Evolutionary conservation across 2,113 vertebrate genomes (phyloP).

Genomic region (Chlamydotis undulata): DNA sequence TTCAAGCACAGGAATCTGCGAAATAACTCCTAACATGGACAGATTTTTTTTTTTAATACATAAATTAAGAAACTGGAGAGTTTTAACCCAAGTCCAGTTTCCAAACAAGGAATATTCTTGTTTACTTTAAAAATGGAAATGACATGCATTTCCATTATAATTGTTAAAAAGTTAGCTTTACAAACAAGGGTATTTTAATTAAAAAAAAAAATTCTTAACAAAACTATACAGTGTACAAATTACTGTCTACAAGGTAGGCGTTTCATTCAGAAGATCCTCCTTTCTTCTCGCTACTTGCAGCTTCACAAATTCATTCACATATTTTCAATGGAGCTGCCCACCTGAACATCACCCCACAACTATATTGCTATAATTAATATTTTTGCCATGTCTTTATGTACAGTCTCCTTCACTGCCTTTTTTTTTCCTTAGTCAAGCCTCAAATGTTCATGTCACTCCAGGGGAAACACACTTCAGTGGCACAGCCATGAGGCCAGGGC

Average conservation of each 20-base stretch:
- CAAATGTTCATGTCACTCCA: conserved; percentile 78
- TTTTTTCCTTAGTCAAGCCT: conserved; percentile 78
- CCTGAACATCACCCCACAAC: conserved; percentile 86
- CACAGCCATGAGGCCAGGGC: conserved; percentile 84
- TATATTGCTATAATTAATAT: conserved; percentile 90
- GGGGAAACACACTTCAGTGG: conserved; percentile 90
- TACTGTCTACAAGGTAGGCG: conserved; percentile 92
- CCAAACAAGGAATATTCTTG: conserved; percentile 85
- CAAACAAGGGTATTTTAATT: conserved; percentile 89
- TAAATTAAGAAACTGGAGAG: conserved; percentile 92
- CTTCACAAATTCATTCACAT: conserved; percentile 89
- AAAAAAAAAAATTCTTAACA: conserved; percentile 84
- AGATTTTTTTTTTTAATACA: conserved; percentile 86
- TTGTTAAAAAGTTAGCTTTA: conserved; percentile 90
- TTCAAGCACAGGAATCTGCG: conserved; percentile 86
- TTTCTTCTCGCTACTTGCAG: conserved; percentile 84
- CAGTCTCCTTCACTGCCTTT: conserved; percentile 89
- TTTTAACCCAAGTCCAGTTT: conserved; percentile 96
- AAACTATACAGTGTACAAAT: conserved; percentile 99
- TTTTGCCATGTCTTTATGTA: conserved; percentile 87
- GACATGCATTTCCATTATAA: conserved; percentile 84
- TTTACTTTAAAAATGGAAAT: conserved; percentile 91
- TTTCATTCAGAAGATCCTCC: conserved; percentile 89
- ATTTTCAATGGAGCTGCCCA: conserved; percentile 87
- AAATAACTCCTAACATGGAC: conserved; percentile 86